Evolutionary conservation across 2,113 vertebrate species (phyloP).

Genomic region (Camelus bactrianus): DNA sequence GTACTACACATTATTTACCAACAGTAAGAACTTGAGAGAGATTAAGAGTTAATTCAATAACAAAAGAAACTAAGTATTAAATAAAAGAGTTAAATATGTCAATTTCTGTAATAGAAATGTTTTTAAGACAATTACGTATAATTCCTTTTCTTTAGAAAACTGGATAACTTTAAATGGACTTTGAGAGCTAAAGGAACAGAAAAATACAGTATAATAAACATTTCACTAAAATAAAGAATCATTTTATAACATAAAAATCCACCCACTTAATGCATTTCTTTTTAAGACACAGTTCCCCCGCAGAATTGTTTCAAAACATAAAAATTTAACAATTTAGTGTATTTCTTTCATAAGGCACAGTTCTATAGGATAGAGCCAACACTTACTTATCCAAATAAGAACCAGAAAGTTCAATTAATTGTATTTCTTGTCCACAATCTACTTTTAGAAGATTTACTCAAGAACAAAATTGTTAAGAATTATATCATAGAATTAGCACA

Average conservation of each 20-base stretch:
- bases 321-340: neutral
- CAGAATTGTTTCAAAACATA: neutral
- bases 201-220: neutral
- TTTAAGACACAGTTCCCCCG: neutral
- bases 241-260: slow-evolving; percentile 8
- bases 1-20: neutral
- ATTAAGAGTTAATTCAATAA: neutral
- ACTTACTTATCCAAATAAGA: neutral
- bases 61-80: neutral
- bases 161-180: neutral
- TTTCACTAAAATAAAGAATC: slow-evolving; percentile 28
- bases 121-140: neutral
- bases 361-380: neutral
- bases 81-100: neutral
- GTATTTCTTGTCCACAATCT: neutral
- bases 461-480: neutral
- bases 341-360: neutral
- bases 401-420: neutral
- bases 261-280: neutral
- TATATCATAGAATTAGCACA: neutral
- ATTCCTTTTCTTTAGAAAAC: slow-evolving; percentile 41
- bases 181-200: neutral
- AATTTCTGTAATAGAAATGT: neutral
- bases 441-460: slow-evolving; percentile 30
- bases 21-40: neutral